A percentile compares a stretch with the other conserved stretches of the same genome.
Evolutionary conservation across 2,113 vertebrate species (phyloP).

Genomic region (Lethenteron camtschaticum): DNA sequence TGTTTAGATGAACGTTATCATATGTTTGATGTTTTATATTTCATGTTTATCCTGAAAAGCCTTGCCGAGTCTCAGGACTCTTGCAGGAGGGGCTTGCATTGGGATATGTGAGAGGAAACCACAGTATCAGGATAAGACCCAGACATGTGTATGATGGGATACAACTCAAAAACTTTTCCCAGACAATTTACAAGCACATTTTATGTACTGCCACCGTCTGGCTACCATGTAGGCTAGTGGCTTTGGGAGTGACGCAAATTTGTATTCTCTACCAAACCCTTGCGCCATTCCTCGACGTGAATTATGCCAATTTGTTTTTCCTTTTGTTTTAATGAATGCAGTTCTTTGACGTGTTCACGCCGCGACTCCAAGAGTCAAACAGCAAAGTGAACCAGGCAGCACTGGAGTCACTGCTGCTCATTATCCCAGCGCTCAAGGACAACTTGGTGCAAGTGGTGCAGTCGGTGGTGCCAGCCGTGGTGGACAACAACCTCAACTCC

Average conservation of each 20-base stretch:
- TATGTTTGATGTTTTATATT: too few species aligned
- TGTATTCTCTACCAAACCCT: background rate
- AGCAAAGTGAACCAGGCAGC: constrained; percentile 68
- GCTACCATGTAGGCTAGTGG: background rate
- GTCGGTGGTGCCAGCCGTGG: constrained; percentile 57
- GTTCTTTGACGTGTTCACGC: constrained; percentile 72
- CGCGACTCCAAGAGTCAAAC: constrained; percentile 64
- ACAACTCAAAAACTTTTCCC: too few species aligned
- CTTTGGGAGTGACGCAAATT: background rate
- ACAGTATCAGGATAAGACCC: too few species aligned
- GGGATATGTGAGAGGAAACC: too few species aligned
- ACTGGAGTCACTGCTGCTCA: constrained; percentile 51
- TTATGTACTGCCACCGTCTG: background rate
- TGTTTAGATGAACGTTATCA: too few species aligned
- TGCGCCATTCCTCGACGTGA: background rate
- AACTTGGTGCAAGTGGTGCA: constrained; percentile 50
- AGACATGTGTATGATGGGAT: too few species aligned
- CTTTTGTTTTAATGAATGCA: constrained; percentile 15
- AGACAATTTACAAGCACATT: background rate
- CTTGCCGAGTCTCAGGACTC: too few species aligned
- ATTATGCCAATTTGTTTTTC: background rate
- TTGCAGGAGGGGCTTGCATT: too few species aligned
- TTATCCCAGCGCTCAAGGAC: constrained; percentile 44
- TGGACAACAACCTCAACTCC: constrained; percentile 89
- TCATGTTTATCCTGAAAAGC: too few species aligned